A percentile compares a stretch with the other conserved stretches of the same genome.
Conservation (phyloP, 2,797 vertebrate species). For the Sebastes kiyomatsui region DNA sequence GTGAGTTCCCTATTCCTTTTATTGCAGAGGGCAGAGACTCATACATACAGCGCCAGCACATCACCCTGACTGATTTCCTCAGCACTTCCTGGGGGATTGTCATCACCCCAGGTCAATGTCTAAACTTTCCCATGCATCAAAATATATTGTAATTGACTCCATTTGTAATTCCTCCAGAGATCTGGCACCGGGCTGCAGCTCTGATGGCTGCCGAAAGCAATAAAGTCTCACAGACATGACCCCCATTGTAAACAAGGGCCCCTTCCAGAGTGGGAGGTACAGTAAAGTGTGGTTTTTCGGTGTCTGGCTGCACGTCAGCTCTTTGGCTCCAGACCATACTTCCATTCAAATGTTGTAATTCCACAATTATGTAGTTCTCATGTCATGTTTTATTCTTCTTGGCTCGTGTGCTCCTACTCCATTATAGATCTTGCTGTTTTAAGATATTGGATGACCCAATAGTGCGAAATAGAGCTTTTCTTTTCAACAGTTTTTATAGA, state of each 20-base stretch:
- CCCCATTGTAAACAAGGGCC: constrained; percentile 73
- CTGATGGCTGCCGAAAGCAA: constrained; percentile 80
- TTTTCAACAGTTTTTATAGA: background rate
- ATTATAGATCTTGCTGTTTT: constrained; percentile 9
- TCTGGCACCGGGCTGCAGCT: constrained; percentile 68
- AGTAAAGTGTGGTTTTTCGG: constrained; percentile 31
- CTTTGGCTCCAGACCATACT: constrained; percentile 23
- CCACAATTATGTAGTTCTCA: constrained; percentile 6
- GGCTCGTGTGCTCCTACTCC: background rate
- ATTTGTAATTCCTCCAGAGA: constrained; percentile 82
- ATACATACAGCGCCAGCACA: constrained; percentile 34
- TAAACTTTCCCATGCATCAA: constrained; percentile 81
- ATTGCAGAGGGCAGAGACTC: constrained; percentile 64
- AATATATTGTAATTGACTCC: constrained; percentile 83
- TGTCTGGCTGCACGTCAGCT: constrained; percentile 16
- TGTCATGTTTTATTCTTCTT: constrained; percentile 35
- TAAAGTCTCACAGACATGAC: constrained; percentile 78
- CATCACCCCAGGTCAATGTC: constrained; percentile 80
- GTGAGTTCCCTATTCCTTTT: constrained; percentile 49
- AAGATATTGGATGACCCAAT: constrained; percentile 2
- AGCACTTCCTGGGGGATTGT: constrained; percentile 73
- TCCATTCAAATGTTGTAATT: constrained; percentile 30
- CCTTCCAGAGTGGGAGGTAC: constrained; percentile 39
- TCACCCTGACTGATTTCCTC: constrained; percentile 71
- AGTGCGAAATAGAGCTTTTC: background rate